Percentiles rank a stretch among this genome's conserved stretches.
Evolutionary conservation across 2,797 vertebrate genomes (phyloP).

Genomic region (Taeniopygia guttata): DNA sequence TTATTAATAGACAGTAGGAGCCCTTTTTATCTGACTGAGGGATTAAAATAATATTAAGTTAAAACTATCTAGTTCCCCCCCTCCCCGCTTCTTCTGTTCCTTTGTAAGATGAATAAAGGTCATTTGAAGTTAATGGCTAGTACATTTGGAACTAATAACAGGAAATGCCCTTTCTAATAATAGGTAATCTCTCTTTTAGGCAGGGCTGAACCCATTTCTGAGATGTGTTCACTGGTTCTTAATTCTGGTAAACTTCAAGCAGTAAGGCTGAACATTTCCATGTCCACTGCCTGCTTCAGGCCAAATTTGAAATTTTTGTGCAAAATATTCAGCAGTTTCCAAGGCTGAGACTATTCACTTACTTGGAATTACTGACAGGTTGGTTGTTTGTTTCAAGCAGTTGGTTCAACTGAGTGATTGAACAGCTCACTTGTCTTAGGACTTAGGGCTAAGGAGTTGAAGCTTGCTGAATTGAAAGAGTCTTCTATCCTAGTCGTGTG

Average conservation of each 20-base stretch:
- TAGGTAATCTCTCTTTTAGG: neutral
- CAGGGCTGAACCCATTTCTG: neutral
- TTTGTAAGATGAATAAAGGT: slow-evolving; percentile 6
- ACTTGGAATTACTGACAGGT: neutral
- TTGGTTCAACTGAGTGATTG: neutral
- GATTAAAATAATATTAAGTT: slow-evolving; percentile 9
- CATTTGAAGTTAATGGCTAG: slow-evolving; percentile 8
- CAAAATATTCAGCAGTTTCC: neutral
- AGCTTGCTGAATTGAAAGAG: neutral
- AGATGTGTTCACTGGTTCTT: neutral
- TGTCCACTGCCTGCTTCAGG: neutral
- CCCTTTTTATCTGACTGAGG: neutral
- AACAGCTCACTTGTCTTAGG: neutral
- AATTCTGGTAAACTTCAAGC: neutral
- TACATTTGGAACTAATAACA: slow-evolving; percentile 16
- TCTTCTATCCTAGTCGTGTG: neutral
- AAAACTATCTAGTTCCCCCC: neutral
- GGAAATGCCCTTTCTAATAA: slow-evolving; percentile 20
- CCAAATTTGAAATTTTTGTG: neutral
- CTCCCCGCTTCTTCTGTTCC: neutral
- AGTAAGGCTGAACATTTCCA: neutral
- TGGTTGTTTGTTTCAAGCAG: neutral
- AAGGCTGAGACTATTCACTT: neutral
- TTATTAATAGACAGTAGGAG: neutral
- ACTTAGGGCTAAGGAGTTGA: neutral